phyloP scores from a whole-genome alignment of 1,140 invertebrate genomes.

The Drosophila kohkoa region DNA sequence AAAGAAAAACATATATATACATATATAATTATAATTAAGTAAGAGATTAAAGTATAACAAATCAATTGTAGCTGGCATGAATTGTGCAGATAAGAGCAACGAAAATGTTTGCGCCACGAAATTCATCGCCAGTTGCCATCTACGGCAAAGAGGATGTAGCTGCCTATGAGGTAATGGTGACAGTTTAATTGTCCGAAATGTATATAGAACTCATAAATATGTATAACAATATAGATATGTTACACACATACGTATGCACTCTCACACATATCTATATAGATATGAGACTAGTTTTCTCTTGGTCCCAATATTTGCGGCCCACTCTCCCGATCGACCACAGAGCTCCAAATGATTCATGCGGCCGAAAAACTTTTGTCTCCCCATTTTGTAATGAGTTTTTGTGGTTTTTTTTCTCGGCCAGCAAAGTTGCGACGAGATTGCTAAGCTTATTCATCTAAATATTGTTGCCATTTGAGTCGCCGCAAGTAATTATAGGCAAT shows the following conservation, averaged over 20 bases:
- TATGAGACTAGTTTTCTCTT: constrained; percentile 10
- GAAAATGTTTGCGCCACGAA: constrained; percentile 82
- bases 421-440: constrained; percentile 4
- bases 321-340: constrained; percentile 32
- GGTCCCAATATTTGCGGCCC: background rate
- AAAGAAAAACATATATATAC: constrained; percentile 9
- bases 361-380: constrained; percentile 68
- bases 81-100: constrained; percentile 31
- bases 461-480: constrained; percentile 41
- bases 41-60: constrained; percentile 22
- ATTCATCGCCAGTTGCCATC: constrained; percentile 80
- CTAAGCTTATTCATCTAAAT: constrained; percentile 45
- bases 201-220: constrained; percentile 7
- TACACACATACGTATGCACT: too few species aligned
- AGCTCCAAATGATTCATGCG: constrained; percentile 62
- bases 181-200: constrained; percentile 20
- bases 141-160: constrained; percentile 84
- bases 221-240: background rate
- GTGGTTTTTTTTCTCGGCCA: constrained; percentile 54
- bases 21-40: constrained; percentile 41
- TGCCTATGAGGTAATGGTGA: constrained; percentile 80
- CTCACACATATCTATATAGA: constrained; percentile 4
- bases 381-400: constrained; percentile 75
- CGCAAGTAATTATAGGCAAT: constrained; percentile 67
- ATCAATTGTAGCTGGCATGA: constrained; percentile 54